These are phyloP conservation scores for Amblyteles armatorius DNA, from an alignment of 2,888 invertebrate genomes.

Conservation along the genomic window DNA sequence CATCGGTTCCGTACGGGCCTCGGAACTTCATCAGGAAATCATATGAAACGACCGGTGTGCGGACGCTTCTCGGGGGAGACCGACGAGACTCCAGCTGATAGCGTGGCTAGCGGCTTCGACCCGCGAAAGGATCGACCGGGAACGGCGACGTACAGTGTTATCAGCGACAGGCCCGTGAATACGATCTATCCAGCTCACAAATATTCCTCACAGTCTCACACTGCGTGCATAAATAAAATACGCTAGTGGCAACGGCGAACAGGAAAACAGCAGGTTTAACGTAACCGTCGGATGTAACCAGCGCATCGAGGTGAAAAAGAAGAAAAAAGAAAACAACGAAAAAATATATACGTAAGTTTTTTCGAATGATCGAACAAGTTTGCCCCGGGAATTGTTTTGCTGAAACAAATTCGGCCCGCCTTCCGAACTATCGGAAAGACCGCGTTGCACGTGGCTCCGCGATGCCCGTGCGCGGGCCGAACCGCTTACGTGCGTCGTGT, in stretches of 20 bases:
- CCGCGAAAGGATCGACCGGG: slow-evolving; percentile 32
- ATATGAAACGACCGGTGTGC: slow-evolving; percentile 62
- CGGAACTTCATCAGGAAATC: slow-evolving; percentile 69
- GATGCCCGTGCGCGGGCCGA: not conserved
- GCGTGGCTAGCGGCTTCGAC: slow-evolving; percentile 21
- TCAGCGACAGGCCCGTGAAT: slow-evolving; percentile 2
- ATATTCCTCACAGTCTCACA: not conserved
- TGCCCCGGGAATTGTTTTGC: no score
- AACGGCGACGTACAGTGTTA: not conserved
- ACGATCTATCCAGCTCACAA: not conserved
- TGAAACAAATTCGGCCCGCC: no score
- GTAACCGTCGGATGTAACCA: slow-evolving; percentile 9
- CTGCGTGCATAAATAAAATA: slow-evolving; percentile 41
- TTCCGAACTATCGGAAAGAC: no score
- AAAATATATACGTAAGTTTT: not conserved
- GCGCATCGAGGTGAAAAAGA: not conserved
- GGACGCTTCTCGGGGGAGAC: not conserved
- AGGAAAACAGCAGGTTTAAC: slow-evolving; percentile 50
- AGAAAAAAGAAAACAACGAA: not conserved
- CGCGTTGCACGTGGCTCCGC: not conserved
- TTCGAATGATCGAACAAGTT: not conserved
- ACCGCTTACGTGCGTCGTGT: not conserved
- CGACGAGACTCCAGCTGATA: not conserved
- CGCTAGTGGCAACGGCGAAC: slow-evolving; percentile 47
- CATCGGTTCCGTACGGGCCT: slow-evolving; percentile 60